phyloP scores from a whole-genome alignment of 2,797 vertebrate genomes.

The Falco concolor region DNA sequence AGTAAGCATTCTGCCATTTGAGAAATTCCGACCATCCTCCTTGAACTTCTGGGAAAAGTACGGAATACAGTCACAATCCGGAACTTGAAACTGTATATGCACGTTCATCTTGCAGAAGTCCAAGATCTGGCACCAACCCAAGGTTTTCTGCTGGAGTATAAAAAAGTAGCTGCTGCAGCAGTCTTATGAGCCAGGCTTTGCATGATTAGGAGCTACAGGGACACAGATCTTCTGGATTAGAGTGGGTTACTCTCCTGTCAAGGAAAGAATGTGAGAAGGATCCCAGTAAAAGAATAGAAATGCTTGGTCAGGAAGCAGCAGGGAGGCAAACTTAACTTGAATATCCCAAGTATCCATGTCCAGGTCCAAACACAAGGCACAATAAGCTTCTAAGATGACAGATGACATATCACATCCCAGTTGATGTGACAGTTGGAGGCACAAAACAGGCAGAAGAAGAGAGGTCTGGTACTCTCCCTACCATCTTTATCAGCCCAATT shows the following conservation, averaged over 20 bases:
- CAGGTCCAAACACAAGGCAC: background rate
- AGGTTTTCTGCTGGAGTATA: background rate
- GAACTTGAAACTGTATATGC: background rate
- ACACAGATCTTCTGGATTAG: background rate
- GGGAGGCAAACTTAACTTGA: background rate
- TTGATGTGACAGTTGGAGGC: background rate
- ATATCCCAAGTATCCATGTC: background rate
- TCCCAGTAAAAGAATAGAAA: background rate
- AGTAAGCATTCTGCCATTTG: background rate
- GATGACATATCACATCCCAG: accelerated
- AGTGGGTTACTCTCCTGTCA: background rate
- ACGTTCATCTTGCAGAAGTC: background rate
- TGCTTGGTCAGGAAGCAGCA: background rate
- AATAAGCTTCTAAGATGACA: background rate
- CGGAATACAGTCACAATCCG: background rate
- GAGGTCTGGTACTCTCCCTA: background rate
- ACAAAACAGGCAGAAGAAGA: background rate
- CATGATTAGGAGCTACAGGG: background rate
- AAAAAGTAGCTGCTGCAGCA: background rate
- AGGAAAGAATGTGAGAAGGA: background rate
- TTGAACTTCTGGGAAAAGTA: background rate
- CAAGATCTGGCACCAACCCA: background rate
- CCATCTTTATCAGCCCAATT: background rate
- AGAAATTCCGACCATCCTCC: background rate
- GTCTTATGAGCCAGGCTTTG: background rate